phyloP scores from a whole-genome alignment of 2,797 vertebrate genomes.

The Phataginus tricuspis region DNA sequence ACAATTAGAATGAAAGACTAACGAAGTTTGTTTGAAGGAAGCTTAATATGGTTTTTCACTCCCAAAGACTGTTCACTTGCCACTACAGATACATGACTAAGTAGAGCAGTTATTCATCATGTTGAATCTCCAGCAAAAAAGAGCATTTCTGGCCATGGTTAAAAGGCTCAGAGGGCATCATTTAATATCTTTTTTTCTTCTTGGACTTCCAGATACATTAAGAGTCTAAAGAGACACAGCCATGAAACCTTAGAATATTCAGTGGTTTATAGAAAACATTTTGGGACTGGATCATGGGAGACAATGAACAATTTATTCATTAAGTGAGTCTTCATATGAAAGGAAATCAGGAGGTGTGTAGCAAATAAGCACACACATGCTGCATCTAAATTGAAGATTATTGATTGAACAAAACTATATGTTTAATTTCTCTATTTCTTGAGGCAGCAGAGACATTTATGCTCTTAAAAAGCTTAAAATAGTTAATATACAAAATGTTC shows the following conservation, averaged over 20 bases:
- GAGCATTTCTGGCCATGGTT: neutral
- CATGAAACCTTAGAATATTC: neutral
- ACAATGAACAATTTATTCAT: neutral
- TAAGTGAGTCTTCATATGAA: neutral
- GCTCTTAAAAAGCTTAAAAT: neutral
- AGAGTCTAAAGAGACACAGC: neutral
- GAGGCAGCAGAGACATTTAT: neutral
- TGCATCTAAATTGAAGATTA: neutral
- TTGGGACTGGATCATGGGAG: neutral
- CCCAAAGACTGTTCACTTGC: constrained; percentile 60
- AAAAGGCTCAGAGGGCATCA: constrained; percentile 34
- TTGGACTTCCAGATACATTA: neutral
- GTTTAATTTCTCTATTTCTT: neutral
- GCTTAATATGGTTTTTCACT: constrained; percentile 56
- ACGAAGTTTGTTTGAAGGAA: constrained; percentile 62
- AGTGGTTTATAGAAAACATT: neutral
- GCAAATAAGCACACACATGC: neutral
- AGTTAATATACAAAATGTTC: neutral
- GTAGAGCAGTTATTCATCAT: constrained; percentile 52
- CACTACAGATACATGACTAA: constrained; percentile 55
- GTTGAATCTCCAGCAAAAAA: constrained; percentile 35
- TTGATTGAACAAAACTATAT: neutral
- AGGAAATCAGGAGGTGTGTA: constrained; percentile 15
- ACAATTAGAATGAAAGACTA: constrained; percentile 61
- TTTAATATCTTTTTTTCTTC: constrained; percentile 10